Evolutionary conservation across 2,888 invertebrate species (phyloP), one percentile per base, ranked within the genome.

Genomic region (Protodeltote pygarga): DNA sequence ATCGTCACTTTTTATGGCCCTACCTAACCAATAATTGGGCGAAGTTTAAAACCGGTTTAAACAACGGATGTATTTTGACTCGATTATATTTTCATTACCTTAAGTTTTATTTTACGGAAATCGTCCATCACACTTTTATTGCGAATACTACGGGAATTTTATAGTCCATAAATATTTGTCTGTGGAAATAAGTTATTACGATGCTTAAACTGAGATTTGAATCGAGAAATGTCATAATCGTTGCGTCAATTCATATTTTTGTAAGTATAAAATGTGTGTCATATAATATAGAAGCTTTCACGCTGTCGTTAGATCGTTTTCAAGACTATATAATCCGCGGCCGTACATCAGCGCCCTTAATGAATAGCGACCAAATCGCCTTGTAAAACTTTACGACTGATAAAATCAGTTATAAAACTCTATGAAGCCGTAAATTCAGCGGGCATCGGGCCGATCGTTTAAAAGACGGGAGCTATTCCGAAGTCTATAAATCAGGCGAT

Each of bases 331-430:
- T 62, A 55, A 63, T 52, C 52, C 42, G 28, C 39, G 46, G 33
- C 45, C 44, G 35, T 55, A 58, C 60, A 70, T 67, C 62, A 67
- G 44, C 53, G 55, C 51, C 51, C 57, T 64, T 71, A 71, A 87
- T 87, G 84, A 88, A 82, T 79, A 80, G 79, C 79, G 71, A 55
- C 74, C 74, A 77, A 68, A 85, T 82, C 81, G 79, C 71, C 83
- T 81, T 85, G 82, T 88, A 85, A 87, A 89, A 89, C 61, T 90
- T 89, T 84, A 89, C 83, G 86, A 86, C 73, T 81, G 86, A 89
- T 89, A 89, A 89, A 89, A 89, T 89, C 89, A 87, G 89, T 88
- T 88, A 87, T 89, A 89, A 89, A 89, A 88, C 81, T 81, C 78
- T 83, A 85, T 85, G 81, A 78, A 82, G 82, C 75, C 81, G 85